Base-by-base conservation (phyloP, 2,888 invertebrate species). In the Fragum whitleyi region DNA sequence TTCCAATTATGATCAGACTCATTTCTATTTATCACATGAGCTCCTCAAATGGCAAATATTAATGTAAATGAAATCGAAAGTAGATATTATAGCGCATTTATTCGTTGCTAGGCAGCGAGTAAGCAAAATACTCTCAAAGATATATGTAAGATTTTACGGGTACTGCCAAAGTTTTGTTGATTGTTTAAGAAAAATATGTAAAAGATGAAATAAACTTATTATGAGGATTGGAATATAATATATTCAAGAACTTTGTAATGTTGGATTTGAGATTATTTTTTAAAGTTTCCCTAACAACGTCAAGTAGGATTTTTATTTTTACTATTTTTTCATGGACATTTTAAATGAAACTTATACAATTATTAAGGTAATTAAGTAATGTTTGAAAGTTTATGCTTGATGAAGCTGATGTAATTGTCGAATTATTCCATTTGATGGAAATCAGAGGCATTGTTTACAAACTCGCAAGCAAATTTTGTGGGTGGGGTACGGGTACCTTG, bases 401-500 rank as follows among this genome's bases (percentile, higher is more conserved):
- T n/a, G 21, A 28, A 57, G 28, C 19, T 26, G 7, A 19, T 57
- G 57, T 57, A 7, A 57, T 14, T 57, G 21, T 2, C 11, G 9
- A 19, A 5, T 57, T 57, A 19, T 57, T 23, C 7, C n/a, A n/a
- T 26, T 57, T 57, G 9, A 57, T n/a, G 14, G 26, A 57, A 28
- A 23, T 26, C 6, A 3, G 26, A 11, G 2, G 2, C 9, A 23
- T 57, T 57, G 23, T 28, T 57, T 57, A 26, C 23, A 57, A 21
- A 3, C 57, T n/a, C 9, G 7, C 14, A 14, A 9, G 55, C 39
- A 36, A 67, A 57, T 23, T 53, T 26, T 47, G 77, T 83, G 83
- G 83, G 83, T 83, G 83, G 83, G 72, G 83, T 59, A 79, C 67
- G 70, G 65, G 79, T 65, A 79, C 79, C 79, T 83, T 21, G 26